Conservation (phyloP, 2,113 vertebrate species). For the Notarius lentiginosus region DNA sequence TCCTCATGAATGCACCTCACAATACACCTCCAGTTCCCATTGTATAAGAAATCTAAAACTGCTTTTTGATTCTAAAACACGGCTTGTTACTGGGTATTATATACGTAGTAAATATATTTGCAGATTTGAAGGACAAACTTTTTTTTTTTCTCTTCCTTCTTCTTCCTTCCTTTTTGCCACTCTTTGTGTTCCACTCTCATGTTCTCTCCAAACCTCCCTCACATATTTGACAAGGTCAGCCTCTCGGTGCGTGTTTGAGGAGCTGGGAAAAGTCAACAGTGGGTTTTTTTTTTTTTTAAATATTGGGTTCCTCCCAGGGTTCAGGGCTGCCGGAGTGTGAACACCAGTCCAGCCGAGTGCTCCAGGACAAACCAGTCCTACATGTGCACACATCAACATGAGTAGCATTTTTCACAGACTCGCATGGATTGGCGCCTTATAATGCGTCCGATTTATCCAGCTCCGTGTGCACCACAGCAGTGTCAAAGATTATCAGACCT, state of each 20-base stretch:
- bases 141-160: too few species aligned
- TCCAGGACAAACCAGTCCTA: not conserved
- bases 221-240: conserved; percentile 55
- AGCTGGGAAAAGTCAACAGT: conserved; percentile 73
- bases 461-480: not conserved
- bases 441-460: not conserved
- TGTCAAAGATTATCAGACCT: not conserved
- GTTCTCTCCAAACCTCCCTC: conserved; percentile 15
- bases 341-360: not conserved
- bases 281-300: not conserved
- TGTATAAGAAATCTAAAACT: not conserved
- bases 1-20: not conserved
- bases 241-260: conserved; percentile 52
- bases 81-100: not conserved
- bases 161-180: not conserved
- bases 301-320: conserved; percentile 29
- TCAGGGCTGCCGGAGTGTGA: not conserved
- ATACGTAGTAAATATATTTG: not conserved
- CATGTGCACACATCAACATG: not conserved
- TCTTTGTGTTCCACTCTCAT: not conserved
- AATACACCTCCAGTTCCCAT: not conserved
- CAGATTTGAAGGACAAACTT: too few species aligned
- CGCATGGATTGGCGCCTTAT: not conserved
- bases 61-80: not conserved
- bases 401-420: not conserved